phyloP scores from a whole-genome alignment of 2,113 vertebrate species.

The Tyrannus savana region DNA sequence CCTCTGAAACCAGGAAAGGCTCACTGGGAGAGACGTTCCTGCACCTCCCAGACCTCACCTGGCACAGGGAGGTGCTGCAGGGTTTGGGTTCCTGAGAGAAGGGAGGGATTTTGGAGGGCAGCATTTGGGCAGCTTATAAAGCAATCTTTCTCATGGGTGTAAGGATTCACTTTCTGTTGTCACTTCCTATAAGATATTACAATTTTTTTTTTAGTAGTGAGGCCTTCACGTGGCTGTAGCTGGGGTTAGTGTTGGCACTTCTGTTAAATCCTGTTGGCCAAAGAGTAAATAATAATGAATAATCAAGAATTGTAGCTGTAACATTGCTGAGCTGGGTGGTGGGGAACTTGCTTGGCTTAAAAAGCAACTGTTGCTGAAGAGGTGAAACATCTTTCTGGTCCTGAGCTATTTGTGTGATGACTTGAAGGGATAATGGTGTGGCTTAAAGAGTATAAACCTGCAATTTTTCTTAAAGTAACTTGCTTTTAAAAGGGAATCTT shows the following conservation, averaged over 20 bases:
- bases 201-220: neutral
- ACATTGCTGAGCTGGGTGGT: neutral
- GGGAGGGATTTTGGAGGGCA: neutral
- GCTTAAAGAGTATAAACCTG: neutral
- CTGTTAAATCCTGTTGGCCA: neutral
- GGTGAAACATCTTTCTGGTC: neutral
- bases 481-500: neutral
- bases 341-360: neutral
- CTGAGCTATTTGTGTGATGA: neutral
- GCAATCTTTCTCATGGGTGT: neutral
- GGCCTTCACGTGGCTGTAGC: neutral
- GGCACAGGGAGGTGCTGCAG: neutral
- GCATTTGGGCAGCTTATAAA: conserved; percentile 10
- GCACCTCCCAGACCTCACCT: neutral
- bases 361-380: neutral
- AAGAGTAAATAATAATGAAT: neutral
- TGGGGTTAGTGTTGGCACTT: neutral
- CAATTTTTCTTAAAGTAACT: neutral
- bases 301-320: neutral
- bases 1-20: neutral
- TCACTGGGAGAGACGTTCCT: neutral
- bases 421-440: neutral
- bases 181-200: neutral
- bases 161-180: neutral
- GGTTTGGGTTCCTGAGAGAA: neutral